Evolutionary conservation across 2,888 invertebrate genomes (phyloP), one percentile per base, ranked within the genome.

Genomic region (Drosophila koepferae): DNA sequence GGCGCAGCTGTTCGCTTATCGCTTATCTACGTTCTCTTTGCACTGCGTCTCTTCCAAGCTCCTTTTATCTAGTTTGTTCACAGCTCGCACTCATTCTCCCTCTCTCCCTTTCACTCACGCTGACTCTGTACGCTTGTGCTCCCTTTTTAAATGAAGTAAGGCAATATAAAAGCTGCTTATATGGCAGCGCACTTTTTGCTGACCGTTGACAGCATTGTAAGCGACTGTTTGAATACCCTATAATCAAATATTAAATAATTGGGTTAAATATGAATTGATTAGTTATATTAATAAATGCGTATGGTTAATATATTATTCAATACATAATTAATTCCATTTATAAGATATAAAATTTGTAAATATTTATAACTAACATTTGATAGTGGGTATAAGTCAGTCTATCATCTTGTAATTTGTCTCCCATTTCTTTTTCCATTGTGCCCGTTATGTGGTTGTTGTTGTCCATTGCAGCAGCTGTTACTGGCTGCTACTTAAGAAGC

Each of bases 121-220:
- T 14, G 34, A 2, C 23, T 46, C 14, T 46, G 7, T 23, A 38
- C 36, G 36, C 56, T 63, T 54, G 43, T 53, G 54, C 48, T 56
- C 53, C 38, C 31, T 51, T 61, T 66, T 66, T 49, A 74, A 86
- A 78, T 86, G 72, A 86, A 84, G 81, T 72, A 75, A 76, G 85
- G 79, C 84, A 86, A 64, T 69, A 81, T 74, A 77, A 86, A 89
- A 89, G 84, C 79, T 67, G 71, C 84, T 85, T 87, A 84, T 70
- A 72, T 63, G 80, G 61, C 60, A 46, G 63, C 60, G 51, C 60
- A 62, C 55, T 71, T 51, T 49, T 65, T 60, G 61, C 60, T 38
- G 54, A 55, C 34, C 60, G 34, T 54, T 48, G 49, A 12, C 51
- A 23, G 23, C n/a, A 3, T 18, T 2, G 49, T 71, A 63, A 68